These are phyloP conservation scores for Drosophila siamana DNA, from an alignment of 2,888 invertebrate genomes.

Conservation along the genomic window DNA sequence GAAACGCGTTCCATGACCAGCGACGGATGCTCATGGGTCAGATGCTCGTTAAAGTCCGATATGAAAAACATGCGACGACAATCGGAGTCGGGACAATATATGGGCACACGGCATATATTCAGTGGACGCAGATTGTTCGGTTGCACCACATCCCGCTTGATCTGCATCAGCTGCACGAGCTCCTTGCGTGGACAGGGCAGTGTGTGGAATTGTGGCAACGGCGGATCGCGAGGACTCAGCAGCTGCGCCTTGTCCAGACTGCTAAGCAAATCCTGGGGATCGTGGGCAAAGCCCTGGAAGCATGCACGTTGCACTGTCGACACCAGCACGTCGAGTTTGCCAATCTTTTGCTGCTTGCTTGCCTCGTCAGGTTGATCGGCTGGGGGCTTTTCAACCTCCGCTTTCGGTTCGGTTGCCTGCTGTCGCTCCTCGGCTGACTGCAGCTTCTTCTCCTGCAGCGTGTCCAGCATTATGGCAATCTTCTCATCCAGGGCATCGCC, in stretches of 20 bases:
- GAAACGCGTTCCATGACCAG: slow-evolving; percentile 78
- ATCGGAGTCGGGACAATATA: slow-evolving; percentile 74
- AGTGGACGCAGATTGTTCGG: slow-evolving; percentile 34
- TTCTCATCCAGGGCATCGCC: slow-evolving; percentile 33
- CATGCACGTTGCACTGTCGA: slow-evolving; percentile 53
- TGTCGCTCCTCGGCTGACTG: too few species aligned
- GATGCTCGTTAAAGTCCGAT: slow-evolving; percentile 80
- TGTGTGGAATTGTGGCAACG: slow-evolving; percentile 60
- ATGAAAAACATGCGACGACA: slow-evolving; percentile 75
- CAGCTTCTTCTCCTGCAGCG: slow-evolving; percentile 18
- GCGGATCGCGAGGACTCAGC: slow-evolving; percentile 16
- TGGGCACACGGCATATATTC: slow-evolving; percentile 68
- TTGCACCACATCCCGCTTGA: slow-evolving; percentile 27
- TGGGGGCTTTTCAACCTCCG: background rate
- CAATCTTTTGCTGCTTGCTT: background rate
- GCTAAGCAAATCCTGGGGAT: slow-evolving; percentile 15
- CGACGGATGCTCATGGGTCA: slow-evolving; percentile 73
- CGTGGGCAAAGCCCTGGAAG: slow-evolving; percentile 26
- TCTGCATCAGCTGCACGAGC: slow-evolving; percentile 31
- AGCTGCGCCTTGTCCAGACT: background rate
- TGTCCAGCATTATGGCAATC: slow-evolving; percentile 20
- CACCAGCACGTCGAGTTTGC: slow-evolving; percentile 4
- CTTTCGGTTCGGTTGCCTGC: too few species aligned
- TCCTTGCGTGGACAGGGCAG: slow-evolving; percentile 45
- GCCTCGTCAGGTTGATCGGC: background rate